These are phyloP conservation scores for Bombylius major DNA, from an alignment of 2,888 invertebrate genomes.

Conservation along the genomic window DNA sequence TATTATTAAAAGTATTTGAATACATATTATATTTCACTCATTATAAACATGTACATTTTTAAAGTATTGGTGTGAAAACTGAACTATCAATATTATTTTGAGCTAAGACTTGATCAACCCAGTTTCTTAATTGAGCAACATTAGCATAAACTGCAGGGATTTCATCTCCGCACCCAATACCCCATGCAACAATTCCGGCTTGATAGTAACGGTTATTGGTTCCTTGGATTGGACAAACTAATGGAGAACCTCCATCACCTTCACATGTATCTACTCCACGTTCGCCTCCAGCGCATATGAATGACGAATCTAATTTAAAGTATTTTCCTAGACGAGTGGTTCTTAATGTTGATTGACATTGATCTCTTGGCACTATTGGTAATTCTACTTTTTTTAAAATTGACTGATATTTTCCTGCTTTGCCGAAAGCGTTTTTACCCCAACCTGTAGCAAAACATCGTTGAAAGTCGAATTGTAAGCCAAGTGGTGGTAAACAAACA, in stretches of 20 bases:
- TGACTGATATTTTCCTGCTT: constrained; percentile 41
- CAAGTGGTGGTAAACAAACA: constrained; percentile 47
- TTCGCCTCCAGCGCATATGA: constrained; percentile 68
- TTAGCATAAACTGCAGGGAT: constrained; percentile 62
- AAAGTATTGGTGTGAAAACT: not conserved
- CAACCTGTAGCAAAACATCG: constrained; percentile 25
- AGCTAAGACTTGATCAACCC: constrained; percentile 45
- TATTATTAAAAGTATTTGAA: too few species aligned
- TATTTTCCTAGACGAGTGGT: constrained; percentile 50
- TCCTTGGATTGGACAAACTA: constrained; percentile 51
- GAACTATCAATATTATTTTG: constrained; percentile 8
- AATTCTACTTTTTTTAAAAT: constrained; percentile 56
- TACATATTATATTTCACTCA: too few species aligned
- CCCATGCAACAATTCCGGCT: constrained; percentile 56
- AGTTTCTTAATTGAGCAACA: constrained; percentile 46
- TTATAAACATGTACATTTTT: too few species aligned
- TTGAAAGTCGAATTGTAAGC: constrained; percentile 31
- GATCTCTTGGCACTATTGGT: constrained; percentile 45
- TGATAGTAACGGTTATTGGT: constrained; percentile 15
- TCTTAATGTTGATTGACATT: constrained; percentile 40
- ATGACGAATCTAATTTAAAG: constrained; percentile 50
- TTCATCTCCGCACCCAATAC: constrained; percentile 56
- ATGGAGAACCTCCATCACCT: constrained; percentile 58
- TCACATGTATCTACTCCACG: constrained; percentile 38
- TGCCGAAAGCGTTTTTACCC: constrained; percentile 25